Conservation (phyloP, 2,888 invertebrate genomes). For the Leptarthrus brevirostris region DNA sequence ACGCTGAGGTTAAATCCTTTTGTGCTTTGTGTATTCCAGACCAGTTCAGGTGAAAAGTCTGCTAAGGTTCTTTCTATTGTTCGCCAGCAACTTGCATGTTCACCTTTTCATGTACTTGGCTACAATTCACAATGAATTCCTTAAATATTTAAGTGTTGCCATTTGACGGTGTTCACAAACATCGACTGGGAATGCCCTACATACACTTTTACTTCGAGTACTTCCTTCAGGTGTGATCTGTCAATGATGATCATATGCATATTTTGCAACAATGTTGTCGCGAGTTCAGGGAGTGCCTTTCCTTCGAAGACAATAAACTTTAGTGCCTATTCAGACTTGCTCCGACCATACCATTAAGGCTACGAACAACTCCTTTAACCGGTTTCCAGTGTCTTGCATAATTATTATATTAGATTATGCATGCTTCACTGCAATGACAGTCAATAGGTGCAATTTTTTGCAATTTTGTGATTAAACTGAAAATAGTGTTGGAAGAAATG, state of each 20-base stretch:
- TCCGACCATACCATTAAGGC: background rate
- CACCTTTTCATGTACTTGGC: constrained; percentile 18
- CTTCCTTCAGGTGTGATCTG: no score
- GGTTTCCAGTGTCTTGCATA: background rate
- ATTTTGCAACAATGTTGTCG: background rate
- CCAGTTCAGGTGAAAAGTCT: no score
- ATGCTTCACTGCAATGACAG: no score
- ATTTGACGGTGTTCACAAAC: no score
- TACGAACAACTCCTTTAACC: background rate
- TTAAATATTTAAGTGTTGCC: no score
- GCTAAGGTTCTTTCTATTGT: background rate
- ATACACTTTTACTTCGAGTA: no score
- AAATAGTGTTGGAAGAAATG: no score
- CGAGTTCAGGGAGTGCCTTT: background rate
- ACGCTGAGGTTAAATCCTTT: background rate
- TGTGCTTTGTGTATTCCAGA: background rate
- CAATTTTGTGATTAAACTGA: no score
- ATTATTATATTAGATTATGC: no score
- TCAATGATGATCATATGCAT: no score
- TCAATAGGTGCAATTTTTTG: no score
- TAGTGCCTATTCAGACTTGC: background rate
- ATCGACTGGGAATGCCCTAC: no score
- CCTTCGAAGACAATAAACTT: background rate
- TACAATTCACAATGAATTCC: background rate
- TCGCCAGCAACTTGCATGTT: background rate